Evolutionary conservation across 2,113 vertebrate species (phyloP).

Genomic region (Thermophis baileyi): DNA sequence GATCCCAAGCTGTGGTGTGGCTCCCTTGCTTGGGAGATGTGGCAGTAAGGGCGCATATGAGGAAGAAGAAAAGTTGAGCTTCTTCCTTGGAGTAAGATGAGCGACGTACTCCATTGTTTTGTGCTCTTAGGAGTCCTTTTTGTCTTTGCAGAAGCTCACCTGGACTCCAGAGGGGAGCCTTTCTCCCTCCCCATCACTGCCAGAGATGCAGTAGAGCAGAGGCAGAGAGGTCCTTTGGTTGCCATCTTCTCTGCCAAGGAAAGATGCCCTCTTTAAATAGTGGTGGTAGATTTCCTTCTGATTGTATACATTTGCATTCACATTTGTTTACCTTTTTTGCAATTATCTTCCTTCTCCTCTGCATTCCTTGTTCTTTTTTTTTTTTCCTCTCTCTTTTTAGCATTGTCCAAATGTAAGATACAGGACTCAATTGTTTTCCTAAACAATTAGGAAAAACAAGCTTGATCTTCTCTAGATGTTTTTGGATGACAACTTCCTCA

Average conservation of each 20-base stretch:
- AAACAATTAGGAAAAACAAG: neutral
- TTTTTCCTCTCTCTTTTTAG: too few species aligned
- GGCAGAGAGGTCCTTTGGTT: neutral
- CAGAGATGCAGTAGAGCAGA: neutral
- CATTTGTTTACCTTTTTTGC: neutral
- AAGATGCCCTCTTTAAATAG: neutral
- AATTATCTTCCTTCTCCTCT: neutral
- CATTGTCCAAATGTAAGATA: neutral
- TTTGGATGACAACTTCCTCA: neutral
- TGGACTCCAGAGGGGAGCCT: neutral
- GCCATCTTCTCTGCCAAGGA: neutral
- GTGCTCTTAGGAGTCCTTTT: neutral
- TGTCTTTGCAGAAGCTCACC: neutral
- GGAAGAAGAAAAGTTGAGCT: neutral
- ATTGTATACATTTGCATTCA: neutral
- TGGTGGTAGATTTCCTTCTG: neutral
- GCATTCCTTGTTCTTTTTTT: neutral
- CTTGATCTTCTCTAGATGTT: neutral
- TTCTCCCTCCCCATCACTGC: neutral
- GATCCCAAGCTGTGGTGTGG: conserved; percentile 33
- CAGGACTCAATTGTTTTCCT: neutral
- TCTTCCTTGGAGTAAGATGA: neutral
- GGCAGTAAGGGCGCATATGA: neutral
- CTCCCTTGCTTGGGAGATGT: conserved; percentile 32
- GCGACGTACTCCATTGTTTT: neutral